Conservation (phyloP, 2,797 vertebrate genomes). For the Neostethus bicornis region DNA sequence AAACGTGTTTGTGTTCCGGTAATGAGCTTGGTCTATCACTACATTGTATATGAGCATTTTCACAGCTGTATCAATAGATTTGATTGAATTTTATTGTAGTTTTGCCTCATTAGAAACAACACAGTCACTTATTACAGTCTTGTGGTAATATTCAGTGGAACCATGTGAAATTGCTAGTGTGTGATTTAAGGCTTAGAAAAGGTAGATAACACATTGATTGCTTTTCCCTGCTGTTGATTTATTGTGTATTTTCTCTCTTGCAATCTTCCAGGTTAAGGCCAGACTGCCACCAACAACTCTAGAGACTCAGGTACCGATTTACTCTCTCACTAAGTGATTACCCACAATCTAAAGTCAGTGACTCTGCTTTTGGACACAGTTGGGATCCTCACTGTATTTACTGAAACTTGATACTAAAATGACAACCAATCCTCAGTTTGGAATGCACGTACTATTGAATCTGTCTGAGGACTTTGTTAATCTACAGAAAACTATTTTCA, state of each 20-base stretch:
- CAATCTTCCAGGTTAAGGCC: constrained; percentile 71
- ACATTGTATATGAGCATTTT: constrained; percentile 9
- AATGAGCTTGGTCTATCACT: constrained; percentile 26
- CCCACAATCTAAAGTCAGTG: constrained; percentile 12
- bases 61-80: constrained; percentile 9
- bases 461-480: constrained; percentile 21
- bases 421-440: constrained; percentile 13
- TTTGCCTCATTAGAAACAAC: neutral
- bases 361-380: neutral
- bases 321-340: constrained; percentile 9
- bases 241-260: constrained; percentile 37
- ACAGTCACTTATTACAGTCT: constrained; percentile 10
- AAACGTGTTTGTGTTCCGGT: constrained; percentile 21
- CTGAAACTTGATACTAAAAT: neutral
- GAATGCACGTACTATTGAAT: constrained; percentile 14
- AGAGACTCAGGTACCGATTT: constrained; percentile 68
- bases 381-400: neutral
- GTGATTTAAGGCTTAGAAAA: constrained; percentile 25
- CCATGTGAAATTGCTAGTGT: constrained; percentile 16
- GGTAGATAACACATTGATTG: constrained; percentile 22
- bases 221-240: constrained; percentile 24
- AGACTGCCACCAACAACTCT: constrained; percentile 63
- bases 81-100: constrained; percentile 22
- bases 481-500: constrained; percentile 14
- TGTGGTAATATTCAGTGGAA: constrained; percentile 10